Conservation (phyloP, 2,113 vertebrate genomes). For the Macquaria australasica region DNA sequence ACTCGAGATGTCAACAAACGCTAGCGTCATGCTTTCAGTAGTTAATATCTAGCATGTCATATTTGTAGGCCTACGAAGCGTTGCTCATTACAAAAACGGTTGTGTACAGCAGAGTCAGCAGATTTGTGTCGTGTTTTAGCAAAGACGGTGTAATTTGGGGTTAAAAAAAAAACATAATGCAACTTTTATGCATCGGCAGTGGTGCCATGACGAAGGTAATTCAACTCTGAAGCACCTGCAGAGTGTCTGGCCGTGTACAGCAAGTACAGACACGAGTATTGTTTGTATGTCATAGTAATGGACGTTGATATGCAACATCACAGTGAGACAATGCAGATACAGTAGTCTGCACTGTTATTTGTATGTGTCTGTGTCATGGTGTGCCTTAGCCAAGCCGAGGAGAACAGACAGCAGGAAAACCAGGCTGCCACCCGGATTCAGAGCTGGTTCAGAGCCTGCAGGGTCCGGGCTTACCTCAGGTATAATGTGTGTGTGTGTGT, state of each 20-base stretch:
- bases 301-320: background rate
- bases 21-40: no score
- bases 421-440: constrained; percentile 89
- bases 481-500: constrained; percentile 60
- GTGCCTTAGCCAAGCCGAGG: constrained; percentile 83
- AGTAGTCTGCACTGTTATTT: background rate
- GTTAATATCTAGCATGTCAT: background rate
- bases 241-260: no score
- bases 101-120: background rate
- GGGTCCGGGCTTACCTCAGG: constrained; percentile 89
- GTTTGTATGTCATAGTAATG: background rate
- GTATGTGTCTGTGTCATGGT: constrained; percentile 28
- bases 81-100: background rate
- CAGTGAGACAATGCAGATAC: background rate
- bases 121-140: background rate
- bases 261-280: background rate
- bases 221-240: background rate
- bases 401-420: constrained; percentile 82
- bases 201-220: background rate
- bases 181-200: background rate
- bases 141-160: background rate
- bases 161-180: background rate
- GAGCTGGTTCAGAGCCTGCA: constrained; percentile 91
- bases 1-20: background rate
- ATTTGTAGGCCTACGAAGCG: no score